Percentiles rank a stretch among this genome's conserved stretches.
Conservation (phyloP, 2,113 vertebrate genomes). For the Melanostigma gelatinosum region DNA sequence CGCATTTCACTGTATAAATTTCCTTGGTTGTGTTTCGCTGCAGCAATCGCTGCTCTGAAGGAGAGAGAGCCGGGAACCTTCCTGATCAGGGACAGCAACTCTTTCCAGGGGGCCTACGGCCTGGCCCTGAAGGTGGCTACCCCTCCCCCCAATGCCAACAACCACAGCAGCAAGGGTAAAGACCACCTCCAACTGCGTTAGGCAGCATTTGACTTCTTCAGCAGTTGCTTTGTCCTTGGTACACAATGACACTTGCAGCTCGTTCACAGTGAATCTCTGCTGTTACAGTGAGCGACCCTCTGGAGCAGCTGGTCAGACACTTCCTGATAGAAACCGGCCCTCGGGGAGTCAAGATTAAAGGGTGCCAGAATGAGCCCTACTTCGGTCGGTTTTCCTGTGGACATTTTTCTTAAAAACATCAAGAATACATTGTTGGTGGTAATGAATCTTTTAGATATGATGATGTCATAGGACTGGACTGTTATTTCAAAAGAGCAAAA, state of each 20-base stretch:
- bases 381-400: conserved; percentile 83
- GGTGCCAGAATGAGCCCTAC: conserved; percentile 91
- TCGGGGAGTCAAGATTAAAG: conserved; percentile 94
- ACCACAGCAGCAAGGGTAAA: conserved; percentile 88
- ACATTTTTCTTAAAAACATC: neutral
- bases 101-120: conserved; percentile 94
- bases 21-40: neutral
- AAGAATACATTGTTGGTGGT: neutral
- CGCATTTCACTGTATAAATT: neutral
- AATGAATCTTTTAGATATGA: neutral
- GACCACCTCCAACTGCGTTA: neutral
- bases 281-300: conserved; percentile 82
- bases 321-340: conserved; percentile 93
- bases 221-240: neutral
- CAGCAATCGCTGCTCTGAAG: conserved; percentile 90
- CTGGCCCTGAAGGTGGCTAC: conserved; percentile 92
- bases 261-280: neutral
- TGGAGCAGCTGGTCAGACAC: conserved; percentile 91
- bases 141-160: conserved; percentile 85
- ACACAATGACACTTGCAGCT: neutral
- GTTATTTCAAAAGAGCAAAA: neutral
- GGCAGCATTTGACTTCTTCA: neutral
- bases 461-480: neutral
- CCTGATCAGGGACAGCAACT: conserved; percentile 93
- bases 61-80: conserved; percentile 90